Conservation (phyloP, 2,888 invertebrate genomes). For the Agonopterix subpropinquella region DNA sequence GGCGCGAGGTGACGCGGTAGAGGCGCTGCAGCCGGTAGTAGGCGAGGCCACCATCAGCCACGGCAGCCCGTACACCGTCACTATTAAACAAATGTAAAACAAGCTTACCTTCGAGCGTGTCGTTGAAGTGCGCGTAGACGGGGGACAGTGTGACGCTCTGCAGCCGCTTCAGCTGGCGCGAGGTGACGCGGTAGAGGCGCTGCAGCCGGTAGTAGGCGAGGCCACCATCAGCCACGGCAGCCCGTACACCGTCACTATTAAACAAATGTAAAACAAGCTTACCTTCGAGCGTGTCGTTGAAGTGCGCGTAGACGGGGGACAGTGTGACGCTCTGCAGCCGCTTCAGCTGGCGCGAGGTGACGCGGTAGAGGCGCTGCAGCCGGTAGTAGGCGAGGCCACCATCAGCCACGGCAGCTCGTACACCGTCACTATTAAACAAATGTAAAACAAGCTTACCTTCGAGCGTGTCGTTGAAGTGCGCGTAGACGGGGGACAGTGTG, state of each 20-base stretch:
- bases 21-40: conserved; percentile 91
- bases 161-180: conserved; percentile 91
- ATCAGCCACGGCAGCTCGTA: conserved; percentile 96
- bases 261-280: conserved; percentile 5
- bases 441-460: conserved; percentile 70
- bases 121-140: conserved; percentile 93
- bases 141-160: conserved; percentile 93
- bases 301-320: conserved; percentile 94
- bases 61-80: conserved; percentile 94
- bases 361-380: conserved; percentile 88
- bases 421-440: conserved; percentile 82
- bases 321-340: conserved; percentile 90
- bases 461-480: conserved; percentile 94
- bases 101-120: conserved; percentile 84
- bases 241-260: conserved; percentile 92
- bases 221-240: conserved; percentile 92
- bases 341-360: conserved; percentile 92
- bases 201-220: conserved; percentile 92
- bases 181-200: conserved; percentile 88
- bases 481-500: conserved; percentile 92
- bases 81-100: conserved; percentile 57
- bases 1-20: conserved; percentile 91
- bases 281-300: conserved; percentile 92
- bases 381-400: conserved; percentile 89
- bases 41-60: conserved; percentile 89